phyloP scores from a whole-genome alignment of 2,888 invertebrate genomes.

The Branchellion lobata region DNA sequence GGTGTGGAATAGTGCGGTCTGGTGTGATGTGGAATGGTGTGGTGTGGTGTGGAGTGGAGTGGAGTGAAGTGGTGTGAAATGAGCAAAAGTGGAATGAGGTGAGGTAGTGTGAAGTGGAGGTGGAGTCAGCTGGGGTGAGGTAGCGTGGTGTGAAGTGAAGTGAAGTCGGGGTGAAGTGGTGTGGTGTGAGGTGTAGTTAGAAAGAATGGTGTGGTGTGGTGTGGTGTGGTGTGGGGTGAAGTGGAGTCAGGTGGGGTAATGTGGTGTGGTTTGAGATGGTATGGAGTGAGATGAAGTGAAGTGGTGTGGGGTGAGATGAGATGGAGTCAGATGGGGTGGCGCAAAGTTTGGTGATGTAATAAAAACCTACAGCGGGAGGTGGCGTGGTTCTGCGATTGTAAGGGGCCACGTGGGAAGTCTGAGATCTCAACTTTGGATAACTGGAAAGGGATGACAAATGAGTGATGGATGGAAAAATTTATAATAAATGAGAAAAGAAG shows the following conservation, averaged over 20 bases:
- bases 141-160: neutral
- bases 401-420: conserved; percentile 31
- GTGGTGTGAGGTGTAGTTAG: neutral
- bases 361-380: conserved; percentile 43
- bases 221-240: neutral
- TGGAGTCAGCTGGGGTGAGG: neutral
- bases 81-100: neutral
- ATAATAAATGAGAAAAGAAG: conserved; percentile 19
- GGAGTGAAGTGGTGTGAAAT: no score
- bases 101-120: no score
- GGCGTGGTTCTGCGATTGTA: conserved; percentile 43
- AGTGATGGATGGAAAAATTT: neutral
- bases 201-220: neutral
- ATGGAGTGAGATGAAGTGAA: no score
- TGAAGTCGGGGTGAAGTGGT: neutral
- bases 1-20: neutral
- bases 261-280: neutral
- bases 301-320: neutral
- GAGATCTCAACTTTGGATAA: neutral
- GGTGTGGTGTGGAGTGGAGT: neutral
- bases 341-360: no score
- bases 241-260: no score
- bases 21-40: neutral
- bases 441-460: neutral
- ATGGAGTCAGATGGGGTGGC: neutral